Evolutionary conservation across 1,140 invertebrate genomes (phyloP), one percentile per base, ranked within the genome.

Genomic region (Scaptomyza pallida): DNA sequence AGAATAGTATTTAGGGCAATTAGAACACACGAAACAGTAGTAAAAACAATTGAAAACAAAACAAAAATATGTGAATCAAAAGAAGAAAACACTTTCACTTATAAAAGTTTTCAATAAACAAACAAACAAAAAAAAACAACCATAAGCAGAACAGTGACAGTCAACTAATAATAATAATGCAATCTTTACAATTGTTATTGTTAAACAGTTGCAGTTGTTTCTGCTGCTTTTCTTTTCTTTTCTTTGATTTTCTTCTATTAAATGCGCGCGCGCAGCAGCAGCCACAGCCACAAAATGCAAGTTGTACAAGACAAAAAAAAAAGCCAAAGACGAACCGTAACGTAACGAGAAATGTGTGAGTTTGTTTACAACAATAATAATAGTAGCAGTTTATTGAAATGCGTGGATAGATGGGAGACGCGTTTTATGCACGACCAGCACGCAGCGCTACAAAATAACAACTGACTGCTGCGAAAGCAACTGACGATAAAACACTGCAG

Each of bases 381-480:
- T n/a, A n/a, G 3, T 26, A 21, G 23, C 6, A 26, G 3, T 5
- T 5, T 3, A 68, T 45, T 35, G 23, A 63, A 43, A 30, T 57
- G 40, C 55, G 55, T 55, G 45, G 45, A 30, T 8, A 45, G 33
- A 45, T 62, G 41, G 40, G 43, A 70, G 41, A 59, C 60, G 61
- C 77, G 77, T 51, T 51, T 54, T 51, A 62, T 57, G 72, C 64
- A 65, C 76, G 72, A 80, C 72, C 78, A 80, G 78, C 78, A 72
- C 77, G 78, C 68, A 68, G 72, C 79, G 78, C 71, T 41, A 55
- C 60, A 63, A 23, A 75, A 80, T 65, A 65, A 72, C 68, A 65
- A 72, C 68, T 72, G 68, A 52, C 54, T 21, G 61, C n/a, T 51
- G 59, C 51, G 26, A 47, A 72, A 68, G 44, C 73, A 59, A 59